Evolutionary conservation across 2,797 vertebrate genomes (phyloP), one percentile per base, ranked within the genome.

Genomic region (Chaetophractus vellerosus): DNA sequence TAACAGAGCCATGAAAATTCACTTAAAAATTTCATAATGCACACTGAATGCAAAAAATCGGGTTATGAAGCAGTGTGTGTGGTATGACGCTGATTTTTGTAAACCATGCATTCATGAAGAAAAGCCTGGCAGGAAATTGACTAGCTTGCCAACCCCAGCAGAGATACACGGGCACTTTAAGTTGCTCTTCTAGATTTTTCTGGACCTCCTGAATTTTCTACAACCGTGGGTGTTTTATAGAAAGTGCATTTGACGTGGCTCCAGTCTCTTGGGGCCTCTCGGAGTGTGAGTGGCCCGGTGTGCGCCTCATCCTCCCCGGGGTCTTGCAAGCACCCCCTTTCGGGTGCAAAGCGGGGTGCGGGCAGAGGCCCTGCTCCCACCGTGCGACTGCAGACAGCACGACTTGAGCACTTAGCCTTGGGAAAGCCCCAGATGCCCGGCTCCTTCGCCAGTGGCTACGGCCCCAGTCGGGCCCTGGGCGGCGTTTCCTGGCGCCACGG

Each of bases 401-500:
- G 12, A 15, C 55, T 12, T 36, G 0, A 0, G 26, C 10, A 12
- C 66, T 28, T 75, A 31, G 3, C 16, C 1, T 19, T 1, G 64
- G 68, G 63, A 8, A 57, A 82, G 41, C 79, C 71, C 61, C 52
- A 55, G 15, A 2, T 28, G 33, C 38, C 19, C 21, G 9, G 21
- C 36, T 61, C 52, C 8, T 28, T 63, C 19, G 18, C 28, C 5
- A 9, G 24, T 23, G 11, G 2, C 48, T n/a, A 6, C 12, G 38
- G 11, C 8, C n/a, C 66, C 38, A 33, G n/a, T 28, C 41, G 3
- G 6, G 4, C 8, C 8, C 48, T 9, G 0, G 2, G 72, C 5
- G 24, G 33, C 0, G 0, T 48, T 36, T 5, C 0, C 36, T 36
- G 64, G 72, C 0, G 1, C 19, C 7, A 11, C 21, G 0, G 23